A percentile compares a stretch with the other conserved stretches of the same genome.
Evolutionary conservation across 2,888 invertebrate genomes (phyloP).

Genomic region (Eilema caniola): DNA sequence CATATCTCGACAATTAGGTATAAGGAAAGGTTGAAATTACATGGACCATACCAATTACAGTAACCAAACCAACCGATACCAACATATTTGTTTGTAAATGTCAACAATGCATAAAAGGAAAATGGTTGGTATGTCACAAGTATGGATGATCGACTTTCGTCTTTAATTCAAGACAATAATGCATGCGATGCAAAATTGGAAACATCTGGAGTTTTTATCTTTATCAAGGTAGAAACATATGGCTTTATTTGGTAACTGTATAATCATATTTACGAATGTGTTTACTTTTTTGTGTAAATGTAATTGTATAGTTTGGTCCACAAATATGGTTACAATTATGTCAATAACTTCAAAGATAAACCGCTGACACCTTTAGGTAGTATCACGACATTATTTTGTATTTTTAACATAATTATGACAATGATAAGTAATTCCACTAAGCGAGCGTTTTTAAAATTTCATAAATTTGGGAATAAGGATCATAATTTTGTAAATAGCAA

Average conservation of each 20-base stretch:
- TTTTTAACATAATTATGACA: not conserved
- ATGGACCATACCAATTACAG: not conserved
- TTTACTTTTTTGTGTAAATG: not conserved
- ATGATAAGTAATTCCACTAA: no score
- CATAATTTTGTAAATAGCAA: no score
- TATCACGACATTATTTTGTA: not conserved
- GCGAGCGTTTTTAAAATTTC: no score
- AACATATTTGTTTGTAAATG: conserved; percentile 23
- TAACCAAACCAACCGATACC: not conserved
- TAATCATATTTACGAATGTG: not conserved
- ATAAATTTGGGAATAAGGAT: no score
- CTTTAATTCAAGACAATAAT: not conserved
- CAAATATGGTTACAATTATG: not conserved
- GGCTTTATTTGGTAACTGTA: not conserved
- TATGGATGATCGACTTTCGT: conserved; percentile 2
- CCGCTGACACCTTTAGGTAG: not conserved
- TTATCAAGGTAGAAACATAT: not conserved
- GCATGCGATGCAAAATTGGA: not conserved
- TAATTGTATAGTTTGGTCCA: not conserved
- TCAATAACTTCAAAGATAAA: conserved; percentile 7
- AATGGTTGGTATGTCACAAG: conserved; percentile 6
- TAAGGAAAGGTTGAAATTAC: not conserved
- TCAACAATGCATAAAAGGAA: not conserved
- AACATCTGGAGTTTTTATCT: not conserved
- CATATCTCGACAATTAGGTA: not conserved